phyloP scores from a whole-genome alignment of 2,113 vertebrate species.

The Hiodon alosoides region DNA sequence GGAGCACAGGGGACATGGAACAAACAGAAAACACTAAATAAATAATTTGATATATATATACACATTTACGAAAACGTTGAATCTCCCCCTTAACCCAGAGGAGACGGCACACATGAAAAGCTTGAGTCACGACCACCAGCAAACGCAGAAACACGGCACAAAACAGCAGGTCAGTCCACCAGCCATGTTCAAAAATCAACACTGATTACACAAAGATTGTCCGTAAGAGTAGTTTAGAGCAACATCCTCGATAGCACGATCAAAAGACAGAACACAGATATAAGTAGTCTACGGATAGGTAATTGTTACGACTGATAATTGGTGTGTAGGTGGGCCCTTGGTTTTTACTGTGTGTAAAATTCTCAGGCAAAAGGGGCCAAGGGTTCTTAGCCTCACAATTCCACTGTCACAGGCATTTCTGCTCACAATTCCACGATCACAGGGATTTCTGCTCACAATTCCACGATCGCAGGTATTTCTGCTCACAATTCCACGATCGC shows the following conservation, averaged over 20 bases:
- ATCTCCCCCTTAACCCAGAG: slow-evolving; percentile 69
- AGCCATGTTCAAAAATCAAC: background rate
- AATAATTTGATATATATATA: slow-evolving; percentile 45
- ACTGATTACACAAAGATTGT: slow-evolving; percentile 1
- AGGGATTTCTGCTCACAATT: no score
- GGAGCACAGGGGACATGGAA: slow-evolving; percentile 73
- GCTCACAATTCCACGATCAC: no score
- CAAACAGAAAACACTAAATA: slow-evolving; percentile 74
- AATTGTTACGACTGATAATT: background rate
- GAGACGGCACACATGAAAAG: slow-evolving; percentile 76
- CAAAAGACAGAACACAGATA: slow-evolving; percentile 3
- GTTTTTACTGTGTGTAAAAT: no score
- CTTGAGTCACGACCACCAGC: slow-evolving; percentile 59
- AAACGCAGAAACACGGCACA: slow-evolving; percentile 40
- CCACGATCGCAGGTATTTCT: no score
- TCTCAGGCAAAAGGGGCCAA: no score
- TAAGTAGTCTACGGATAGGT: background rate
- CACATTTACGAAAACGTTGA: background rate
- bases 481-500: no score
- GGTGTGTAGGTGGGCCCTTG: background rate
- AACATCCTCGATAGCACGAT: background rate
- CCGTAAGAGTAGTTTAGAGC: background rate
- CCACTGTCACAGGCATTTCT: no score
- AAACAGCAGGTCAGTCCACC: slow-evolving; percentile 37
- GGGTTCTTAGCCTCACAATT: no score